Evolutionary conservation across 2,888 invertebrate species (phyloP).

Genomic region (Noctua comes): DNA sequence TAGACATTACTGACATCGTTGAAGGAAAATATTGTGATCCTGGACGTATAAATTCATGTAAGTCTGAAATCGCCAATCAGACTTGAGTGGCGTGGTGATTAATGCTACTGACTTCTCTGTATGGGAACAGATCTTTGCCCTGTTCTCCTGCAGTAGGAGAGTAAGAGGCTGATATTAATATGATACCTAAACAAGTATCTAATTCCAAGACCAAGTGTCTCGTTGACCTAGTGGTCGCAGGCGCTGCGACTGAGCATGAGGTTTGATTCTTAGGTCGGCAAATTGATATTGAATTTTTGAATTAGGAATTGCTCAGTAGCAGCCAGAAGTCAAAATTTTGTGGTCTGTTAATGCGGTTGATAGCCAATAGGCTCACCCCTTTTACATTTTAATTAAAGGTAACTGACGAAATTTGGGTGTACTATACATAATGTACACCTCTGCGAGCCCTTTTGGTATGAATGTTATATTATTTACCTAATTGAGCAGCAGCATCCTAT

Average conservation of each 20-base stretch:
- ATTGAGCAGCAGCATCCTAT: slow-evolving; percentile 31
- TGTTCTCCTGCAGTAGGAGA: neutral
- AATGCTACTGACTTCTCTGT: neutral
- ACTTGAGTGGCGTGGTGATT: neutral
- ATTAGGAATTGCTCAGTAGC: neutral
- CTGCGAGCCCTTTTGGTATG: neutral
- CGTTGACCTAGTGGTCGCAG: neutral
- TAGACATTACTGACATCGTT: neutral
- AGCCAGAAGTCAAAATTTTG: neutral
- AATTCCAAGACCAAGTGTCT: neutral
- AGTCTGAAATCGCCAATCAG: neutral
- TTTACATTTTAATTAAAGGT: neutral
- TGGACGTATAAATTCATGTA: neutral
- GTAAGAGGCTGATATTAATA: neutral
- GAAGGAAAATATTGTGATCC: neutral
- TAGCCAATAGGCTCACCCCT: neutral
- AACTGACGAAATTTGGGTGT: neutral
- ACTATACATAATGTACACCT: neutral
- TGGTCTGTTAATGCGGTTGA: neutral
- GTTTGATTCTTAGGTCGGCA: neutral
- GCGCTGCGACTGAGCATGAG: neutral
- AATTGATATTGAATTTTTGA: neutral
- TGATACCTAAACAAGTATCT: neutral
- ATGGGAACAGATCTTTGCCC: neutral
- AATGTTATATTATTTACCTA: slow-evolving; percentile 11